Conservation (phyloP, 2,797 vertebrate genomes). For the Odontamblyopus rebecca region DNA sequence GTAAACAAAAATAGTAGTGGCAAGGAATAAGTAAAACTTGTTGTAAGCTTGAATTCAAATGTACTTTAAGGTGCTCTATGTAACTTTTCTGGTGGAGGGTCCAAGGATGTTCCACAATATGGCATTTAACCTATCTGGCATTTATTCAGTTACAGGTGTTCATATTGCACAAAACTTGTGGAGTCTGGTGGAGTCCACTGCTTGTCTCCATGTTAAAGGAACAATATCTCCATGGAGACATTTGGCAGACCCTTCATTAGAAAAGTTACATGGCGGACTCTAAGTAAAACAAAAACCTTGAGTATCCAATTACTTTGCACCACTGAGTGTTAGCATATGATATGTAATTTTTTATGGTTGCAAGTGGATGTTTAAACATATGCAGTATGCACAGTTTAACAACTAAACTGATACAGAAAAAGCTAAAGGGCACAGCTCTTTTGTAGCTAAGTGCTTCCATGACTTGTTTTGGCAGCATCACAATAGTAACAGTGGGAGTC, state of each 20-base stretch:
- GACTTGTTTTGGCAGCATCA: constrained; percentile 1
- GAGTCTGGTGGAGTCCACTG: too few relatives aligned
- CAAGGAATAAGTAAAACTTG: too few relatives aligned
- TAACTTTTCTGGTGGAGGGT: not conserved
- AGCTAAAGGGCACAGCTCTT: not conserved
- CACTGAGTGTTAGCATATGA: not conserved
- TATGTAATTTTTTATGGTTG: not conserved
- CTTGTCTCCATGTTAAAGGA: too few relatives aligned
- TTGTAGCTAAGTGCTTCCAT: not conserved
- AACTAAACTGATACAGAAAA: not conserved
- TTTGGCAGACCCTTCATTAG: not conserved
- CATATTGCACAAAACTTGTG: not conserved
- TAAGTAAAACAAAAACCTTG: too few relatives aligned
- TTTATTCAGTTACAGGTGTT: not conserved
- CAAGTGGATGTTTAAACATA: not conserved
- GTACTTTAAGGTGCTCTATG: too few relatives aligned
- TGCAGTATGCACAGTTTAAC: not conserved
- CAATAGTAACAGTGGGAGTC: not conserved
- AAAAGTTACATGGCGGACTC: not conserved
- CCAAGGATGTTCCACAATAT: too few relatives aligned
- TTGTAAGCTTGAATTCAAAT: not conserved
- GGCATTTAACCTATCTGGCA: too few relatives aligned
- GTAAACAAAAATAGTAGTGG: too few relatives aligned
- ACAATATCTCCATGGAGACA: not conserved
- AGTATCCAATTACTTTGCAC: not conserved